phyloP scores from a whole-genome alignment of 2,113 vertebrate species.

The Lampris megalopsis region DNA sequence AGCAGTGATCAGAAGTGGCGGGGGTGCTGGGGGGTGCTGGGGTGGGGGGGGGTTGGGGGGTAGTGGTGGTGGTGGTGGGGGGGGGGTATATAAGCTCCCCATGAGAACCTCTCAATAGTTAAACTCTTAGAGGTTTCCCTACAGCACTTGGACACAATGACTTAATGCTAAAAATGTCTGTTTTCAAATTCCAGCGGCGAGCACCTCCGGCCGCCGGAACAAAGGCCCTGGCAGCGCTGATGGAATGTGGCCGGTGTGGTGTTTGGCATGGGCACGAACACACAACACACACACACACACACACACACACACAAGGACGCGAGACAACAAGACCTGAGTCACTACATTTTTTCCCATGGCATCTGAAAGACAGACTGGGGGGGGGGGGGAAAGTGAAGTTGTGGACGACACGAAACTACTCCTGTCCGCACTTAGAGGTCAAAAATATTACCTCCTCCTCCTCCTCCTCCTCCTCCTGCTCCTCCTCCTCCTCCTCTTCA shows the following conservation, averaged over 20 bases:
- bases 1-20: conserved; percentile 55
- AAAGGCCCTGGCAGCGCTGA: conserved; percentile 17
- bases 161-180: conserved; percentile 44
- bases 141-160: conserved; percentile 40
- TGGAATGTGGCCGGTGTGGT: conserved; percentile 12
- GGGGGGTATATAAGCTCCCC: conserved; percentile 41
- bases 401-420: conserved; percentile 47
- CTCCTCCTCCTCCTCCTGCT: too few relatives aligned
- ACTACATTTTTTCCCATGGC: conserved; percentile 1
- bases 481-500: too few relatives aligned
- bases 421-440: conserved; percentile 51
- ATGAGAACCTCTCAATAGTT: conserved; percentile 42
- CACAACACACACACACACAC: background rate
- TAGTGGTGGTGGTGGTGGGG: too few relatives aligned
- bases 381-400: conserved; percentile 32
- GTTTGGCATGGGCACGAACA: conserved; percentile 5
- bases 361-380: conserved; percentile 21
- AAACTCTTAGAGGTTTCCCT: conserved; percentile 36
- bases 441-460: conserved; percentile 57
- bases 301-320: background rate
- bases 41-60: too few relatives aligned
- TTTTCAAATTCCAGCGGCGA: conserved; percentile 27
- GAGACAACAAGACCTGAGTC: background rate
- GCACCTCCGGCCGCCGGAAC: conserved; percentile 11
- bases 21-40: too few relatives aligned